Evolutionary conservation across 2,113 vertebrate genomes (phyloP), one percentile per base, ranked within the genome.

Genomic region (Salvelinus sp.): DNA sequence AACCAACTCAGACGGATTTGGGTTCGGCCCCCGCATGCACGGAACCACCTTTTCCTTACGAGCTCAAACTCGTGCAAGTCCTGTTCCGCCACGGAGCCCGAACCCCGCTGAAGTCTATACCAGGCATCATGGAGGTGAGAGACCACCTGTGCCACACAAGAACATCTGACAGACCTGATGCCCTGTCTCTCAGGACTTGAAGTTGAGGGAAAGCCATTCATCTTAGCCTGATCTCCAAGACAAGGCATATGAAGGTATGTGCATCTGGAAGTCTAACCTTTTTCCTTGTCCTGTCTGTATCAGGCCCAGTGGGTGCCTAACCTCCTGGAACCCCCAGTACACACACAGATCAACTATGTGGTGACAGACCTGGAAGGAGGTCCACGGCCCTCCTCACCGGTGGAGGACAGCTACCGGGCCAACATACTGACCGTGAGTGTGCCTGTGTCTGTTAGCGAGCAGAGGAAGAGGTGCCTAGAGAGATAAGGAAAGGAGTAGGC

Each of bases 21-120:
- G 27, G 27, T 66, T 13, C 22, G 60, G 6, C 44, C 6, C 23
- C 22, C 1, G 18, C n/a, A 3, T 72, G 73, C 2, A 23, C 0
- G 1, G 72, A 54, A 1, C 16, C 14, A 3, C 66, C 25, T 62
- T 91, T 75, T 38, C 74, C 67, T 1, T 92, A 91, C 23, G 87
- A 95, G 58, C 88, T 97, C 57, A 94, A 92, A 74, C 88, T 95
- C 89, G 95, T 97, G 48, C 96, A 96, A 84, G 94, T 97, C 6
- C 82, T 97, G 65, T 98, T 95, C 76, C 92, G 96, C 57, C 96
- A 97, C 14, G 96, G 97, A 0, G 97, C 96, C 0, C 94, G 96
- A 69, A 97, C 95, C 0, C 96, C 96, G 0, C 93, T 98, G 5
- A 95, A 93, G 80, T 91, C 91, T 0, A 94, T 97, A 60, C 96